Evolutionary conservation across 2,113 vertebrate genomes (phyloP).

Genomic region (Thinocorus orbignyianus): DNA sequence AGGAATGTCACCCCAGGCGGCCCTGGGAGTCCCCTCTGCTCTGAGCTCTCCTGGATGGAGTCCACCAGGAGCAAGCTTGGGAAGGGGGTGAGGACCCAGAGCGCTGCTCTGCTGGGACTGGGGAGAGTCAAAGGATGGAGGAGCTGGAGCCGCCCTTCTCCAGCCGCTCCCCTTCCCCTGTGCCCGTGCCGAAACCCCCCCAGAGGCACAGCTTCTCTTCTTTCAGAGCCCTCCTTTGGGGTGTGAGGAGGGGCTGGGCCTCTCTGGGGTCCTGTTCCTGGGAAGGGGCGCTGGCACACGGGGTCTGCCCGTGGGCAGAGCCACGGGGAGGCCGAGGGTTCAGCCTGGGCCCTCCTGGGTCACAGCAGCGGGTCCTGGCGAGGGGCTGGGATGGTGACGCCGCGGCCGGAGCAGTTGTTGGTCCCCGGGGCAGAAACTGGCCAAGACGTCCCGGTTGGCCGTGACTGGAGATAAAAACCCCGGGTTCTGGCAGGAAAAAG

Average conservation of each 20-base stretch:
- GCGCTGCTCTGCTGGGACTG: fast-evolving
- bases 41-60: not conserved
- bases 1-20: not conserved
- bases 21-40: not conserved
- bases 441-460: fast-evolving
- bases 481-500: not conserved
- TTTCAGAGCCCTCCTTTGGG: fast-evolving
- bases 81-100: not conserved
- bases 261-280: too few relatives aligned
- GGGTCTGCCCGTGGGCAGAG: not conserved
- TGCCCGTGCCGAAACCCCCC: fast-evolving
- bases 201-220: fast-evolving
- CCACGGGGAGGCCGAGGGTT: fast-evolving
- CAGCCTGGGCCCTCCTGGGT: not conserved
- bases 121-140: not conserved
- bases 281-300: fast-evolving
- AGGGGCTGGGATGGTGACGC: fast-evolving
- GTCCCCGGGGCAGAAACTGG: not conserved
- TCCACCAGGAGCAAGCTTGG: not conserved
- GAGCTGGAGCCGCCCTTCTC: too few relatives aligned
- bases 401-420: fast-evolving
- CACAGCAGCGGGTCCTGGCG: fast-evolving
- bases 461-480: fast-evolving
- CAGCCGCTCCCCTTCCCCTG: not conserved
- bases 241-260: not conserved